These are phyloP conservation scores for Poicephalus gulielmi DNA, from an alignment of 2,113 vertebrate genomes.

Conservation along the genomic window DNA sequence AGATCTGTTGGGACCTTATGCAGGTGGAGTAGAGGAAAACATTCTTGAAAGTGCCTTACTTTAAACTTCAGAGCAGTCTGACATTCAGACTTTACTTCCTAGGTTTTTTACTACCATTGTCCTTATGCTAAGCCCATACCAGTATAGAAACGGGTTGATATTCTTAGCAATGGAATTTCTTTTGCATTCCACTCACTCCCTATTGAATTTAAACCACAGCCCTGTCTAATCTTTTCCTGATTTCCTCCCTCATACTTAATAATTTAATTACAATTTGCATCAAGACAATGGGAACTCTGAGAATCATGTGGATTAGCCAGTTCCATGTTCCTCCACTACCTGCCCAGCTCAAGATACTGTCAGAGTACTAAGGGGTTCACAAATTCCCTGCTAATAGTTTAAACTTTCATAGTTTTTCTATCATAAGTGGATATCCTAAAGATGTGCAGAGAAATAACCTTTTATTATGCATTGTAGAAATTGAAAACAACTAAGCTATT, in stretches of 20 bases:
- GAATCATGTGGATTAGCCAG: neutral
- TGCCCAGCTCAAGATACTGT: neutral
- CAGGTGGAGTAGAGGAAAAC: neutral
- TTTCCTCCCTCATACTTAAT: neutral
- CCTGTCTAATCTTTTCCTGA: neutral
- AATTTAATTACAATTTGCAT: neutral
- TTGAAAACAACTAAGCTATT: neutral
- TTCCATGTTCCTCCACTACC: neutral
- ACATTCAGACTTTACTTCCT: neutral
- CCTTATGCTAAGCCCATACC: neutral
- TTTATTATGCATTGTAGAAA: neutral
- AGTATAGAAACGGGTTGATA: accelerated
- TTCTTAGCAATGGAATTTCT: neutral
- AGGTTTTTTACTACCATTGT: neutral
- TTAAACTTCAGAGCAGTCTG: neutral
- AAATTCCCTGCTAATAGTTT: neutral
- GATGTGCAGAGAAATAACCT: neutral
- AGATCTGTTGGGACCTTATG: accelerated
- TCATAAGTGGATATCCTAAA: neutral
- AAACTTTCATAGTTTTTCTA: neutral
- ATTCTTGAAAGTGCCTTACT: neutral
- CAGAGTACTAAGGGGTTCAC: neutral
- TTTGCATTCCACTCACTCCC: neutral
- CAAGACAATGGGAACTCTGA: neutral
- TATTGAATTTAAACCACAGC: neutral